Percentiles rank a stretch among this genome's conserved stretches.
phyloP scores from a whole-genome alignment of 53 echinoderm and acorn worm genomes.

The Actinopyga echinites region DNA sequence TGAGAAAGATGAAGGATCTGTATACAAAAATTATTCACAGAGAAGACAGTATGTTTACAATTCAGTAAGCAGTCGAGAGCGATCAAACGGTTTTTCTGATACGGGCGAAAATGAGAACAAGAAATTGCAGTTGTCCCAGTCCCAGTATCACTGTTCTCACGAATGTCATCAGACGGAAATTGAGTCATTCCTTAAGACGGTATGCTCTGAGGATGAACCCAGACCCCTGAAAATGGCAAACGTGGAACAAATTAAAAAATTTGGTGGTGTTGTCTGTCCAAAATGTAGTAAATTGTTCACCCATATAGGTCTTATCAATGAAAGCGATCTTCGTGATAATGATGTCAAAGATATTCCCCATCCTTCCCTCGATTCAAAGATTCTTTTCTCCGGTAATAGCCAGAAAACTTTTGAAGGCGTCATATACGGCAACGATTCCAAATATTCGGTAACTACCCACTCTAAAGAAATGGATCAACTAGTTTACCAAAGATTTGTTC shows the following conservation, averaged over 20 bases:
- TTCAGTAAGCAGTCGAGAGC: too few species aligned
- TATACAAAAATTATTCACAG: too few species aligned
- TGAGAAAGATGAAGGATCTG: too few species aligned
- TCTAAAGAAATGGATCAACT: neutral
- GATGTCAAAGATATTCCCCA: neutral
- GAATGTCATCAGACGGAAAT: neutral
- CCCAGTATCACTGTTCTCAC: too few species aligned
- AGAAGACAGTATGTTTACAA: too few species aligned
- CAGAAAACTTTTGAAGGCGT: neutral
- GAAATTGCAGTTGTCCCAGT: too few species aligned
- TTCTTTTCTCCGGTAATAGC: neutral
- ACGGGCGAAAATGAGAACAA: too few species aligned
- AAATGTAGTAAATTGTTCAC: constrained; percentile 46
- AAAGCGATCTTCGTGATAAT: neutral
- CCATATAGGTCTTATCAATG: constrained; percentile 5
- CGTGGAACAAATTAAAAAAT: constrained; percentile 20
- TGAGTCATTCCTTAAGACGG: neutral
- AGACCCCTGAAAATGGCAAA: constrained; percentile 17
- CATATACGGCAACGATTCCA: neutral
- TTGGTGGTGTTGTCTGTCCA: constrained; percentile 57
- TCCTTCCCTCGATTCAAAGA: neutral
- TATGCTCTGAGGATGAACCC: neutral
- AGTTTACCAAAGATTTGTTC: neutral
- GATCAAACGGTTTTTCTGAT: too few species aligned
- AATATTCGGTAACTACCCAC: neutral